Conservation (phyloP, 2,113 vertebrate genomes). For the Paradoxurus hermaphroditus region DNA sequence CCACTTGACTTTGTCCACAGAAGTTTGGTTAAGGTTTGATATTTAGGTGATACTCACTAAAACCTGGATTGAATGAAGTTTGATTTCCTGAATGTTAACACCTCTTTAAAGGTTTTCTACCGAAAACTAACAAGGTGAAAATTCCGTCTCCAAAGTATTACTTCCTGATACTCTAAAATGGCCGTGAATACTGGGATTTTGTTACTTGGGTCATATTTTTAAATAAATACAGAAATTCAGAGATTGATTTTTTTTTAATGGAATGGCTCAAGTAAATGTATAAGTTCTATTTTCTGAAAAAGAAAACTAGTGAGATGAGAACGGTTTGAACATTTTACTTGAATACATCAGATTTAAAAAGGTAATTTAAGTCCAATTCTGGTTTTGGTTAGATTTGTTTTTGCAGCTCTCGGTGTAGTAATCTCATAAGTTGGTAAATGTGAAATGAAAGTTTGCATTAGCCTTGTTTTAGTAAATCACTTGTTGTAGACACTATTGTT, state of each 20-base stretch:
- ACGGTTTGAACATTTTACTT: not conserved
- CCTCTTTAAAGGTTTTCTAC: not conserved
- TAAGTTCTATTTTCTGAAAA: conserved; percentile 6
- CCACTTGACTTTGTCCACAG: not conserved
- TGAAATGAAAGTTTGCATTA: not conserved
- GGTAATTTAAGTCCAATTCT: not conserved
- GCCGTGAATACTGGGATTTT: not conserved
- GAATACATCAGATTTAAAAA: not conserved
- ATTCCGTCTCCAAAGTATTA: not conserved
- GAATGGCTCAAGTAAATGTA: not conserved
- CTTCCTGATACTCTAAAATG: conserved; percentile 22
- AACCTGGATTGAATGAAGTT: not conserved
- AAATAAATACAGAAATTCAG: not conserved
- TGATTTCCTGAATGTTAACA: not conserved
- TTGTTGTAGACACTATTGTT: not conserved
- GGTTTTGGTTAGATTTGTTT: conserved; percentile 8
- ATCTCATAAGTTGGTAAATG: conserved; percentile 10
- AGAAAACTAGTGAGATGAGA: not conserved
- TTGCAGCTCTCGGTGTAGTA: not conserved
- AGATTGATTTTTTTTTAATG: not conserved
- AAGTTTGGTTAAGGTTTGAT: not conserved
- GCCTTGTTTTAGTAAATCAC: not conserved
- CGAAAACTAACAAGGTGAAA: not conserved
- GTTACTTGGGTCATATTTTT: not conserved
- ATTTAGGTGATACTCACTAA: not conserved